phyloP scores from a whole-genome alignment of 1,140 invertebrate genomes.

The Drosophila malerkotliana region DNA sequence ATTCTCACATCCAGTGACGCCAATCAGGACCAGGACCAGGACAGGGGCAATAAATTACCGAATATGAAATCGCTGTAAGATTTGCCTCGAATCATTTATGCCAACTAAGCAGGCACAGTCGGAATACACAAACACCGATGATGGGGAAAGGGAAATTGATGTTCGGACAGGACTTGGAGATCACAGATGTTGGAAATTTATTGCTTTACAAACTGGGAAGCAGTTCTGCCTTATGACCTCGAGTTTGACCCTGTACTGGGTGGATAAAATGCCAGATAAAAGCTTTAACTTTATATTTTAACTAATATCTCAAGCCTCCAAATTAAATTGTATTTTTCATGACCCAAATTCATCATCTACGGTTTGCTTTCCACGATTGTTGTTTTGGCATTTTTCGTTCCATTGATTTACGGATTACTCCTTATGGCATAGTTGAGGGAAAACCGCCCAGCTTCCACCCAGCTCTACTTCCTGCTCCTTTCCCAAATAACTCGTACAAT shows the following conservation, averaged over 20 bases:
- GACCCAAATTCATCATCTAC: slow-evolving; percentile 22
- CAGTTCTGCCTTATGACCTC: slow-evolving; percentile 29
- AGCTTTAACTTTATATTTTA: neutral
- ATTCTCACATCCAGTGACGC: slow-evolving; percentile 16
- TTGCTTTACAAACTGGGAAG: slow-evolving; percentile 37
- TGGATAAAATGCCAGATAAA: neutral
- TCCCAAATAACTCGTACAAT: slow-evolving; percentile 1
- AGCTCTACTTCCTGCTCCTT: neutral
- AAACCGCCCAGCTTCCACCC: slow-evolving; percentile 1
- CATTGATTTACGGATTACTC: slow-evolving; percentile 76
- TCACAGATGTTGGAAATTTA: slow-evolving; percentile 60
- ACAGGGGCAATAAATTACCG: slow-evolving; percentile 27
- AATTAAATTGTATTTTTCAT: slow-evolving; percentile 1
- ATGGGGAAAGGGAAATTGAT: neutral
- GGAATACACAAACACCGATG: slow-evolving; percentile 17
- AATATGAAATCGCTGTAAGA: slow-evolving; percentile 63
- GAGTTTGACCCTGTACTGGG: neutral
- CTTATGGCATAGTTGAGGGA: slow-evolving; percentile 22
- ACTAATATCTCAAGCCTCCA: neutral
- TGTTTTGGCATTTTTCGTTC: slow-evolving; percentile 55
- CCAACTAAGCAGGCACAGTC: slow-evolving; percentile 36
- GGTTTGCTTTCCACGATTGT: slow-evolving; percentile 28
- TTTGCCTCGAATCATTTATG: slow-evolving; percentile 67
- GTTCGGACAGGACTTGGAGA: slow-evolving; percentile 7
- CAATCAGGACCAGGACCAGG: slow-evolving; percentile 10